A percentile compares a stretch with the other conserved stretches of the same genome.
Conservation (phyloP, 2,888 invertebrate genomes). For the Stenodema calcarata region DNA sequence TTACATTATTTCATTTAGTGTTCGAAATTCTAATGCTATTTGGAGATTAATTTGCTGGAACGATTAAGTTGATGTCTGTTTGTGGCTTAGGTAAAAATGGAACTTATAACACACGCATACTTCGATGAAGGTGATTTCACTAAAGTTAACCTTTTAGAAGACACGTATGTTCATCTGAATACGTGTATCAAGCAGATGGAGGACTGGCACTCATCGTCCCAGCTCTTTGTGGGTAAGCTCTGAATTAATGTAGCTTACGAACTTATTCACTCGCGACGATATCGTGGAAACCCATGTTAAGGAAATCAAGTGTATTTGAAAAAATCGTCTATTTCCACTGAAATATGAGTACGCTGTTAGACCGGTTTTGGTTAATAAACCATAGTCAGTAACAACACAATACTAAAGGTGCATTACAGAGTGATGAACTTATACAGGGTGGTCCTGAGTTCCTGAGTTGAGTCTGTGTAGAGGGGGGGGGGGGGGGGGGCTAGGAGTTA, state of each 20-base stretch:
- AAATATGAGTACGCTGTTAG: too few species aligned
- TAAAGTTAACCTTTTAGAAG: slow-evolving; percentile 81
- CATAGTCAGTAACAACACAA: too few species aligned
- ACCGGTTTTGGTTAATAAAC: too few species aligned
- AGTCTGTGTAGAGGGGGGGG: too few species aligned
- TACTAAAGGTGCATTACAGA: too few species aligned
- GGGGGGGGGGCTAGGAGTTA: too few species aligned
- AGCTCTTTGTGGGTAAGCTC: slow-evolving; percentile 73
- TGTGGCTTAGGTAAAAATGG: slow-evolving; percentile 73
- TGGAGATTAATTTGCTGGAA: neutral
- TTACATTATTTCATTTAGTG: neutral
- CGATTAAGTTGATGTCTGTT: neutral
- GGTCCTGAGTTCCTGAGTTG: too few species aligned
- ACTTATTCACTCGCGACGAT: too few species aligned
- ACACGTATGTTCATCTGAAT: slow-evolving; percentile 91
- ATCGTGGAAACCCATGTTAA: too few species aligned
- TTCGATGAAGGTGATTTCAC: slow-evolving; percentile 93
- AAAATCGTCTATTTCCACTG: too few species aligned
- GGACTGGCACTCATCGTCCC: slow-evolving; percentile 62
- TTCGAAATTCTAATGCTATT: neutral
- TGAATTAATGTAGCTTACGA: neutral
- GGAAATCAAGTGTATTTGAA: too few species aligned
- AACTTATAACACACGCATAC: slow-evolving; percentile 95
- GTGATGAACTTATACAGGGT: too few species aligned
- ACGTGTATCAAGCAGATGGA: slow-evolving; percentile 73